Evolutionary conservation across 2,797 vertebrate species (phyloP).

Genomic region (Peromyscus aztecus): DNA sequence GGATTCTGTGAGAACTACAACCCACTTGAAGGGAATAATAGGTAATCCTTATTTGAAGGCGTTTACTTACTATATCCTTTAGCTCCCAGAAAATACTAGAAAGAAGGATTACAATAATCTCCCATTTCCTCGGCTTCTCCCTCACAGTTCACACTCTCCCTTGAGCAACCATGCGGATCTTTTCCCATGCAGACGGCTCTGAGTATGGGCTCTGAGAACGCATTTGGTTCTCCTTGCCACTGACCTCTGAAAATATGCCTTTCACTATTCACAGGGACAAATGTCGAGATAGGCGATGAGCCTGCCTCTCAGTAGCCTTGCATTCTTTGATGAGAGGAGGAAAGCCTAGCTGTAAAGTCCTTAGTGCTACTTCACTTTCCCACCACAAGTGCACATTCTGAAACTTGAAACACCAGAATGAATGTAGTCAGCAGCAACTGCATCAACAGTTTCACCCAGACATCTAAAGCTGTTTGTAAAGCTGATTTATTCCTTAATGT

Average conservation of each 20-base stretch:
- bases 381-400: neutral
- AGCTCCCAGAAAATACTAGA: constrained; percentile 8
- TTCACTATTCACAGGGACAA: neutral
- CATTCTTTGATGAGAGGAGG: neutral
- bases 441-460: constrained; percentile 12
- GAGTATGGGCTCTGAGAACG: neutral
- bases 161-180: constrained; percentile 35
- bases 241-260: neutral
- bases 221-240: neutral
- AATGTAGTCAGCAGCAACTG: neutral
- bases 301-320: neutral
- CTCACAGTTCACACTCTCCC: neutral
- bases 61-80: constrained; percentile 20
- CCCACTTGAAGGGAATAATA: constrained; percentile 5
- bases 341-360: neutral
- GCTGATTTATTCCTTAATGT: constrained; percentile 17
- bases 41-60: constrained; percentile 12
- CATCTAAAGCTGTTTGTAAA: constrained; percentile 63
- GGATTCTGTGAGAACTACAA: constrained; percentile 29
- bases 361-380: neutral
- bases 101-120: constrained; percentile 37
- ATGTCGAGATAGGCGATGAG: neutral
- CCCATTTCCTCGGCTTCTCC: neutral
- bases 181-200: neutral
- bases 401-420: constrained; percentile 11